These are phyloP conservation scores for Lepidurus arcticus DNA, from an alignment of 1,140 invertebrate genomes.

Conservation along the genomic window DNA sequence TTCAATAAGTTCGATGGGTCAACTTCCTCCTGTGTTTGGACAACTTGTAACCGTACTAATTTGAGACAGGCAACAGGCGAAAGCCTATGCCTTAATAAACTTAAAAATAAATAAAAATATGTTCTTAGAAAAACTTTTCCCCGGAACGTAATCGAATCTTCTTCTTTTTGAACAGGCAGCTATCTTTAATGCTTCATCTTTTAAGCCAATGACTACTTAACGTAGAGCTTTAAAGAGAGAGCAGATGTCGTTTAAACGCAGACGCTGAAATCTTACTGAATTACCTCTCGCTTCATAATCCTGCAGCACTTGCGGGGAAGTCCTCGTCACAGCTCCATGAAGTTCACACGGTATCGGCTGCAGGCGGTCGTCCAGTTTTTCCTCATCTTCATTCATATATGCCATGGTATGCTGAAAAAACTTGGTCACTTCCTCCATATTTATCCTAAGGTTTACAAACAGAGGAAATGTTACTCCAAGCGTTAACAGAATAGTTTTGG, in stretches of 20 bases:
- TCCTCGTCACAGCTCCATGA: slow-evolving; percentile 60
- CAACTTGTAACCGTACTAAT: too few species aligned
- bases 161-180: too few species aligned
- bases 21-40: too few species aligned
- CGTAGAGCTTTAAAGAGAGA: not conserved
- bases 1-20: too few species aligned
- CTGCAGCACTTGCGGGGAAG: slow-evolving; percentile 54
- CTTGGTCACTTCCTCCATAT: slow-evolving; percentile 57
- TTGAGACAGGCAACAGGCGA: too few species aligned
- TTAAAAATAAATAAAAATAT: too few species aligned
- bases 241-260: not conserved
- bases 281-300: slow-evolving; percentile 60
- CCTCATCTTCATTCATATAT: slow-evolving; percentile 51
- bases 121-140: too few species aligned
- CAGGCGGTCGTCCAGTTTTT: slow-evolving; percentile 67
- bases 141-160: too few species aligned
- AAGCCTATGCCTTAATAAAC: too few species aligned
- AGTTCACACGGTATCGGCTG: slow-evolving; percentile 71
- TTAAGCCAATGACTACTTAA: not conserved
- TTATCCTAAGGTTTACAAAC: slow-evolving; percentile 49
- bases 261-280: slow-evolving; percentile 23
- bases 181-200: not conserved
- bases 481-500: not conserved
- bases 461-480: not conserved
- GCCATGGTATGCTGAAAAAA: slow-evolving; percentile 60